These are phyloP conservation scores for Sceloporus undulatus DNA, from an alignment of 2,113 vertebrate species.

Conservation along the genomic window DNA sequence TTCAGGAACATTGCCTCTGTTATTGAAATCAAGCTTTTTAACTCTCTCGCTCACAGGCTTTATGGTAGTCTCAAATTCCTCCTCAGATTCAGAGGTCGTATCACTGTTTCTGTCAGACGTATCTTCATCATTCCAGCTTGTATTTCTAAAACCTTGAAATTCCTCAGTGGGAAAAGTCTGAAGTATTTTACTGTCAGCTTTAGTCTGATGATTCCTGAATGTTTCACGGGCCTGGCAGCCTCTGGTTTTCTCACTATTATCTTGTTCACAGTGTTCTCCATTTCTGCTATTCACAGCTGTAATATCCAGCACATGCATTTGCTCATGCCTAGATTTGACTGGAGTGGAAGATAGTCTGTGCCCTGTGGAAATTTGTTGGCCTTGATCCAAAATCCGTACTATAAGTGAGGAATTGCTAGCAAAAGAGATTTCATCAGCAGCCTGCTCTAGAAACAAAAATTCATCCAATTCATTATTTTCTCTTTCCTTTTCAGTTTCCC, in stretches of 20 bases:
- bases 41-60: conserved; percentile 42
- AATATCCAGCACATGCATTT: background rate
- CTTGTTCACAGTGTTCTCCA: background rate
- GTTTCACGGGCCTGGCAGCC: conserved; percentile 30
- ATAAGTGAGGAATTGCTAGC: conserved; percentile 97
- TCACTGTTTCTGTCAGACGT: conserved; percentile 53
- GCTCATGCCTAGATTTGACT: conserved; percentile 80
- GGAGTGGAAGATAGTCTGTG: conserved; percentile 93
- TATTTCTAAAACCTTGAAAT: conserved; percentile 45
- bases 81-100: conserved; percentile 70
- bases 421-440: conserved; percentile 95
- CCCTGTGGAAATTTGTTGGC: conserved; percentile 74
- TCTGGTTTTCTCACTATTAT: conserved; percentile 17
- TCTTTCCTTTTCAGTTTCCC: conserved; percentile 85
- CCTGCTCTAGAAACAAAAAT: conserved; percentile 94
- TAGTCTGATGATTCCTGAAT: conserved; percentile 40
- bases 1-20: conserved; percentile 58
- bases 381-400: conserved; percentile 86
- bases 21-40: conserved; percentile 36
- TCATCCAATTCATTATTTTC: conserved; percentile 93
- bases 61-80: conserved; percentile 69
- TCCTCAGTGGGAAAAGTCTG: conserved; percentile 37
- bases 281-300: conserved; percentile 16
- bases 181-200: conserved; percentile 25
- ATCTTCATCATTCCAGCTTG: conserved; percentile 43